Evolutionary conservation across 1,140 invertebrate genomes (phyloP).

Genomic region (Drosophila sturtevanti): DNA sequence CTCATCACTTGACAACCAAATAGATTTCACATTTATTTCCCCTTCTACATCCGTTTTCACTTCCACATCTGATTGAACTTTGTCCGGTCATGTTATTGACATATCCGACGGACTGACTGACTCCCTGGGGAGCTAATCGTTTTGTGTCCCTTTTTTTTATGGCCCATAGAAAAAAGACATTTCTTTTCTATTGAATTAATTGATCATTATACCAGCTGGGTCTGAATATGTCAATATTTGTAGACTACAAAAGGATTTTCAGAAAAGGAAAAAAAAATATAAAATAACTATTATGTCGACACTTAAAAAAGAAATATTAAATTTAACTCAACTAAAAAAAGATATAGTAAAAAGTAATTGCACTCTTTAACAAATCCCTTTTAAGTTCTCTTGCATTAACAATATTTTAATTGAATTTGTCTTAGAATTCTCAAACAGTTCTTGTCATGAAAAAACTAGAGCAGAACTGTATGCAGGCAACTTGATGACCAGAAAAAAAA

Average conservation of each 20-base stretch:
- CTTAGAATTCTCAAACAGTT: background rate
- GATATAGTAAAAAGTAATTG: no score
- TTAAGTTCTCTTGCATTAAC: background rate
- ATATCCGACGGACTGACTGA: conserved; percentile 1
- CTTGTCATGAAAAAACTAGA: background rate
- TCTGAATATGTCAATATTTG: background rate
- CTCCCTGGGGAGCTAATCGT: conserved; percentile 43
- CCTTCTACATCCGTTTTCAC: background rate
- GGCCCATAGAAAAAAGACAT: background rate
- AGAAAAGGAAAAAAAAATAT: background rate
- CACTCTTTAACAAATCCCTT: no score
- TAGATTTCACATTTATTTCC: conserved; percentile 10
- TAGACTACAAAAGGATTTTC: background rate
- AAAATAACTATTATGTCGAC: background rate
- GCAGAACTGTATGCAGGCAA: no score
- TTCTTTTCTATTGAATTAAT: conserved; percentile 4
- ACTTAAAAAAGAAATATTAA: no score
- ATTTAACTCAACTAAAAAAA: no score
- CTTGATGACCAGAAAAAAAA: background rate
- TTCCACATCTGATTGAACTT: conserved; percentile 41
- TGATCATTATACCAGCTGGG: conserved; percentile 4
- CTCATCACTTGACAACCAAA: conserved; percentile 58
- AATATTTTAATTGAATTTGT: background rate
- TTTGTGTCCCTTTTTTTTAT: conserved; percentile 9
- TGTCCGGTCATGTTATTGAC: conserved; percentile 36